Conservation (phyloP, 2,797 vertebrate genomes). For the Halcyon smyrnensis region DNA sequence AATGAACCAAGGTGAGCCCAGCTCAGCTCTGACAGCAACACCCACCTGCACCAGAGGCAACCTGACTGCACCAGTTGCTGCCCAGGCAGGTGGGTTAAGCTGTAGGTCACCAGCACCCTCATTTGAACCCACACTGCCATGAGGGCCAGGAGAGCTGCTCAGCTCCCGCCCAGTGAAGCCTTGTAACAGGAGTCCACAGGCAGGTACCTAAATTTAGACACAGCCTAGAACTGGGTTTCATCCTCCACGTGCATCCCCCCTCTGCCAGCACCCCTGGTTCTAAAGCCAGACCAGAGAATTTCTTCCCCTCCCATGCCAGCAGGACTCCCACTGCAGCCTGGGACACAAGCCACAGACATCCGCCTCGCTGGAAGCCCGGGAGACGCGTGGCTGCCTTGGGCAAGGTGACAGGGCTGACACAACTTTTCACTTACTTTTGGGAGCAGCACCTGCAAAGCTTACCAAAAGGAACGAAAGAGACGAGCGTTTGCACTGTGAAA, state of each 20-base stretch:
- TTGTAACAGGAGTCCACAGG: not conserved
- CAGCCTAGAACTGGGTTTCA: not conserved
- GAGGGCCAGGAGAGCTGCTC: not conserved
- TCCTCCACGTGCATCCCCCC: accelerated
- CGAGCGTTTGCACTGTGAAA: too few species aligned
- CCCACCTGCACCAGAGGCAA: not conserved
- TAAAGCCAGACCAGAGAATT: accelerated
- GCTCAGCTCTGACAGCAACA: not conserved
- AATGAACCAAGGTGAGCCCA: not conserved
- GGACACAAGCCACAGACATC: too few species aligned
- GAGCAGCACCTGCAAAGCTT: too few species aligned
- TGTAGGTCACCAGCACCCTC: not conserved
- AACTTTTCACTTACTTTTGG: too few species aligned
- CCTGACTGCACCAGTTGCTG: not conserved
- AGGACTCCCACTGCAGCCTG: accelerated
- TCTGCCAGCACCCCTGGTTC: accelerated
- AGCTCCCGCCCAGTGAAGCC: not conserved
- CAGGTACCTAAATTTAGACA: not conserved
- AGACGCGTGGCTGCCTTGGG: accelerated
- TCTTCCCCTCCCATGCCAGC: accelerated
- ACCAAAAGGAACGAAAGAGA: too few species aligned
- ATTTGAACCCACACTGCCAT: accelerated
- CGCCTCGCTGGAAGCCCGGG: accelerated
- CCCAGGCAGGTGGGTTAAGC: not conserved
- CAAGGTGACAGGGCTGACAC: accelerated